These are phyloP conservation scores for Parelbella ahira DNA, from an alignment of 2,888 invertebrate species.

Conservation along the genomic window DNA sequence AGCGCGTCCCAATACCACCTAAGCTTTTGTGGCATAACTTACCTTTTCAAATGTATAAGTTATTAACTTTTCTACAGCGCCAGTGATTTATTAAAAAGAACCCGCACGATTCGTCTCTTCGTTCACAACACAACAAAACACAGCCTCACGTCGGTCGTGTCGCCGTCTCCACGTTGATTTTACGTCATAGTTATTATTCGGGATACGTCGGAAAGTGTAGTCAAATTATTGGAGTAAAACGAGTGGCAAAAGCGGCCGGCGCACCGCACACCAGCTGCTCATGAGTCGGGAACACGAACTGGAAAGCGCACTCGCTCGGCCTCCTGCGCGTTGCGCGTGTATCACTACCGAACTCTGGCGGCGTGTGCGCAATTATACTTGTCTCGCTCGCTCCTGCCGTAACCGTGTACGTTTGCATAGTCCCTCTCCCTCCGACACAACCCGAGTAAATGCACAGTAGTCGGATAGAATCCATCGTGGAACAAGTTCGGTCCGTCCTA, in stretches of 20 bases:
- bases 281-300: slow-evolving; percentile 69
- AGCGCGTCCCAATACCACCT: slow-evolving; percentile 69
- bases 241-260: slow-evolving; percentile 59
- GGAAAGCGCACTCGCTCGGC: slow-evolving; percentile 63
- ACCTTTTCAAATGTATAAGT: slow-evolving; percentile 77
- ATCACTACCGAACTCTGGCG: slow-evolving; percentile 58
- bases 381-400: slow-evolving; percentile 42
- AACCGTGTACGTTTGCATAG: slow-evolving; percentile 22
- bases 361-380: slow-evolving; percentile 59
- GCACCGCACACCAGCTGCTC: slow-evolving; percentile 67
- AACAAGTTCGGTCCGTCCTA: slow-evolving; percentile 72
- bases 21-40: slow-evolving; percentile 76
- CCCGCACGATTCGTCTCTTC: slow-evolving; percentile 45
- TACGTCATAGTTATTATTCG: slow-evolving; percentile 59
- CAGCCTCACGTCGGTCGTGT: slow-evolving; percentile 49
- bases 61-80: slow-evolving; percentile 51
- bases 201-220: slow-evolving; percentile 46
- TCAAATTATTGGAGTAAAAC: slow-evolving; percentile 59
- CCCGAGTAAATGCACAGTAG: slow-evolving; percentile 68
- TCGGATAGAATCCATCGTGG: slow-evolving; percentile 58
- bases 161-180: slow-evolving; percentile 48
- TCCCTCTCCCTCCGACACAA: slow-evolving; percentile 40
- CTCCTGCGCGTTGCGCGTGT: slow-evolving; percentile 58
- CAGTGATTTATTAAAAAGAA: slow-evolving; percentile 53
- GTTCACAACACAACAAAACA: slow-evolving; percentile 59